Percentiles rank a stretch among this genome's conserved stretches.
Evolutionary conservation across 2,888 invertebrate genomes (phyloP).

Genomic region (Dascillus cervinus): DNA sequence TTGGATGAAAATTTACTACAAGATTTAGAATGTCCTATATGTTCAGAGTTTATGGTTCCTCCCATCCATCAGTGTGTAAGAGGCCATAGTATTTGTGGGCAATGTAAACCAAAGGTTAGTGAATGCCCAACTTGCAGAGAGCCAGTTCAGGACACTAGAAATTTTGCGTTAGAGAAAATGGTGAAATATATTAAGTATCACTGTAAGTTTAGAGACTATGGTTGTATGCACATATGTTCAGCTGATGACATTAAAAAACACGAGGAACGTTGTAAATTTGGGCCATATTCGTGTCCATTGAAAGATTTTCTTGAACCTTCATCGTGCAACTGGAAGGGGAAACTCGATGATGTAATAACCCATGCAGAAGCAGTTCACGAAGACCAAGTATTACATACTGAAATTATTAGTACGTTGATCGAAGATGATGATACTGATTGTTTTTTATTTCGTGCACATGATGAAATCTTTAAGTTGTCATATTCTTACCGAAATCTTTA

Average conservation of each 20-base stretch:
- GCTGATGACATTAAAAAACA: conserved; percentile 16
- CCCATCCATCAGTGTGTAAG: conserved; percentile 33
- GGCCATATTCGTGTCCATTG: conserved; percentile 20
- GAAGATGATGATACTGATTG: conserved; percentile 19
- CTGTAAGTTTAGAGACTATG: conserved; percentile 27
- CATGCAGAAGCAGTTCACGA: conserved; percentile 23
- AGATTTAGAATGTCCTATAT: conserved; percentile 35
- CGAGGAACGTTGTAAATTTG: conserved; percentile 17
- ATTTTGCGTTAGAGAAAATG: conserved; percentile 31
- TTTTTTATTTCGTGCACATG: conserved; percentile 23
- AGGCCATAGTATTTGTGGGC: conserved; percentile 34
- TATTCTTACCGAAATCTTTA: conserved; percentile 18
- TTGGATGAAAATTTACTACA: conserved; percentile 13
- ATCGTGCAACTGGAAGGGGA: conserved; percentile 21
- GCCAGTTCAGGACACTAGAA: conserved; percentile 27
- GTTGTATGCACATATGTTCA: conserved; percentile 23
- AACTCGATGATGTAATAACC: conserved; percentile 11
- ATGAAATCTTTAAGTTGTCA: conserved; percentile 27
- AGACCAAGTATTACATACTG: conserved; percentile 28
- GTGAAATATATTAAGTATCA: conserved; percentile 28
- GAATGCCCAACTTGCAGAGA: conserved; percentile 31
- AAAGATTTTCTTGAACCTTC: conserved; percentile 8
- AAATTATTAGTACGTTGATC: conserved; percentile 18
- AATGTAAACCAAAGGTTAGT: conserved; percentile 23
- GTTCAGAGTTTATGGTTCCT: conserved; percentile 33